Evolutionary conservation across 1,140 invertebrate species (phyloP).

Genomic region (Ditylenchus dipsaci): DNA sequence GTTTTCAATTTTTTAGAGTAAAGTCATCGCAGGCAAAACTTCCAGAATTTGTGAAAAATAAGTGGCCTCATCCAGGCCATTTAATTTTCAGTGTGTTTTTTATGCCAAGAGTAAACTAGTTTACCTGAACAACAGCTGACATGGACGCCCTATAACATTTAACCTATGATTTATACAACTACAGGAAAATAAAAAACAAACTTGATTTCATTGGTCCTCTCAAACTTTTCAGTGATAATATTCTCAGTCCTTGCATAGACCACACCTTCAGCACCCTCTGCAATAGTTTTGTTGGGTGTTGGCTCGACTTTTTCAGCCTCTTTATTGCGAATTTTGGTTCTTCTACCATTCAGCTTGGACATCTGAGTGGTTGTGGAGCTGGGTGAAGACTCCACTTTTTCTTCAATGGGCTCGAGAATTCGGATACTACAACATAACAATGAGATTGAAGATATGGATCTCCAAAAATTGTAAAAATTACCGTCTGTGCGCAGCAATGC

Average conservation of each 20-base stretch:
- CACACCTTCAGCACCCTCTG: slow-evolving; percentile 61
- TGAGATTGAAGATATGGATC: too few relatives aligned
- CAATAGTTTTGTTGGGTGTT: slow-evolving; percentile 33
- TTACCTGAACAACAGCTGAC: slow-evolving; percentile 68
- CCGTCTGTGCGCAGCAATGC: too few relatives aligned
- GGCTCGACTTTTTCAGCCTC: slow-evolving; percentile 17
- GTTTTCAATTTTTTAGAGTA: too few relatives aligned
- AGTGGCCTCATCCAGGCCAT: too few relatives aligned
- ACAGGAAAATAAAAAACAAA: slow-evolving; percentile 58
- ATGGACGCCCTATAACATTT: slow-evolving; percentile 44
- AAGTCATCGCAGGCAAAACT: too few relatives aligned
- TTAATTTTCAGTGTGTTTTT: too few relatives aligned
- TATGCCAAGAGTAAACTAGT: too few relatives aligned
- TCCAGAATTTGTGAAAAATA: too few relatives aligned
- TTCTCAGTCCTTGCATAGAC: slow-evolving; percentile 94
- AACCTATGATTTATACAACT: slow-evolving; percentile 12
- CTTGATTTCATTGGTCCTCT: slow-evolving; percentile 89
- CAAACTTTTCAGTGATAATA: slow-evolving; percentile 79
- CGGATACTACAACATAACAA: slow-evolving; percentile 31
- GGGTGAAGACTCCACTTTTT: slow-evolving; percentile 16
- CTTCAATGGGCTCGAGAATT: slow-evolving; percentile 33
- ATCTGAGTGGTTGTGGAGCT: slow-evolving; percentile 16
- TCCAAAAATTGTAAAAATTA: too few relatives aligned
- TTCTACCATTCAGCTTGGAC: slow-evolving; percentile 28
- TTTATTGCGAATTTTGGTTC: slow-evolving; percentile 25